Evolutionary conservation across 2,888 invertebrate species (phyloP), one percentile per base, ranked within the genome.

Genomic region (Andrena flavipes): DNA sequence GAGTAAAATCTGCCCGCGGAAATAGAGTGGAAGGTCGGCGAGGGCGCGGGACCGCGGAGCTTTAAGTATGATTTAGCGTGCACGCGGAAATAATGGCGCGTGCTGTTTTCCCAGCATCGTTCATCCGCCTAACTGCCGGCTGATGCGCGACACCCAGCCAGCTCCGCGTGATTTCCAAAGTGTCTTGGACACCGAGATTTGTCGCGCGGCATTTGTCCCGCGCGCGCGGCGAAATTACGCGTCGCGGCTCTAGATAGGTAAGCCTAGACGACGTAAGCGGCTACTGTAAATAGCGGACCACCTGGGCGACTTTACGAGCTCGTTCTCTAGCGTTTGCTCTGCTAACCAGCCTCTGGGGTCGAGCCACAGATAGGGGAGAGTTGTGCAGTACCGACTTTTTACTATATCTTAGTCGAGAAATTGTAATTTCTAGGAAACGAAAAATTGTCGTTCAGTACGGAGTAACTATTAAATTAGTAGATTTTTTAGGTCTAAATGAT

Each of bases 51-150:
- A 23, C 20, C 29, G 65, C 74, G 35, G n/a, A 77, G 74, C 68
- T 76, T 85, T 87, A 88, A 88, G 86, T 78, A 84, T 87, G 89
- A 89, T 88, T 88, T 88, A 89, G 70, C 76, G 81, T 65, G 48
- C 59, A 59, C 70, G 68, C 48, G 80, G 81, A 88, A 88, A 87
- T 85, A 83, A 87, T 77, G 72, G 59, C 75, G 81, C 70, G 56
- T 67, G 69, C 48, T 82, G 82, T 84, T 88, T 84, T 82, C 83
- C 42, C 54, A 65, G 65, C 79, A 75, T 89, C 82, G 48, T 68
- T 90, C 90, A 84, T 84, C 82, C 80, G 67, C 71, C 76, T 84
- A 84, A 87, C 84, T 84, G 65, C 75, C 73, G 76, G 60, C 60
- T 76, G 82, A 80, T 84, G 77, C 68, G 76, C 84, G 80, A 82